A percentile compares a stretch with the other conserved stretches of the same genome.
phyloP scores from a whole-genome alignment of 2,888 invertebrate genomes.

The Mimas tiliae region DNA sequence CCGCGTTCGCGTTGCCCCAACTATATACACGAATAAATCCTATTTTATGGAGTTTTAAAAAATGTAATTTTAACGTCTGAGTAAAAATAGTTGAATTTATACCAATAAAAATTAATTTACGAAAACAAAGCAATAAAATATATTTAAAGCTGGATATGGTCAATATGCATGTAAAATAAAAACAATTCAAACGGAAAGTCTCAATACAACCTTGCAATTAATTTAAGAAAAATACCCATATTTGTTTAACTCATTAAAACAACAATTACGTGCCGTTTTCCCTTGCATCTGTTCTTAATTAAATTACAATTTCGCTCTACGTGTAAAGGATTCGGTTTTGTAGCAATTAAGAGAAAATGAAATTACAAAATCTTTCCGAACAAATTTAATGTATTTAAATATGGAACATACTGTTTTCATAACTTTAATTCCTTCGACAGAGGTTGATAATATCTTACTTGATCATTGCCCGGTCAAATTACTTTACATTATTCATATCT shows the following conservation, averaged over 20 bases:
- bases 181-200: background rate
- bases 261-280: background rate
- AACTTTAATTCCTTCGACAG: too few relatives aligned
- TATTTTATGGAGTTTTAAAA: too few relatives aligned
- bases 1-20: constrained; percentile 36
- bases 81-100: too few relatives aligned
- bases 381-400: background rate
- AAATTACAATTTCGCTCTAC: background rate
- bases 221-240: background rate
- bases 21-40: background rate
- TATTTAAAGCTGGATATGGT: too few relatives aligned
- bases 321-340: background rate
- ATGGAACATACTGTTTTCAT: background rate
- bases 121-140: too few relatives aligned
- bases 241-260: background rate
- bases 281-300: constrained; percentile 6
- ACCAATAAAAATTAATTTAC: too few relatives aligned
- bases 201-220: background rate
- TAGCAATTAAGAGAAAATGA: background rate
- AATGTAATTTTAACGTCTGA: too few relatives aligned
- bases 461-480: too few relatives aligned
- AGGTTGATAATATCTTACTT: too few relatives aligned
- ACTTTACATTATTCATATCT: too few relatives aligned
- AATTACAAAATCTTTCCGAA: background rate
- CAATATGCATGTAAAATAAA: background rate